A percentile compares a stretch with the other conserved stretches of the same genome.
These are phyloP conservation scores for Hemibates koningsi DNA, from an alignment of 2,113 vertebrate genomes.

Conservation along the genomic window DNA sequence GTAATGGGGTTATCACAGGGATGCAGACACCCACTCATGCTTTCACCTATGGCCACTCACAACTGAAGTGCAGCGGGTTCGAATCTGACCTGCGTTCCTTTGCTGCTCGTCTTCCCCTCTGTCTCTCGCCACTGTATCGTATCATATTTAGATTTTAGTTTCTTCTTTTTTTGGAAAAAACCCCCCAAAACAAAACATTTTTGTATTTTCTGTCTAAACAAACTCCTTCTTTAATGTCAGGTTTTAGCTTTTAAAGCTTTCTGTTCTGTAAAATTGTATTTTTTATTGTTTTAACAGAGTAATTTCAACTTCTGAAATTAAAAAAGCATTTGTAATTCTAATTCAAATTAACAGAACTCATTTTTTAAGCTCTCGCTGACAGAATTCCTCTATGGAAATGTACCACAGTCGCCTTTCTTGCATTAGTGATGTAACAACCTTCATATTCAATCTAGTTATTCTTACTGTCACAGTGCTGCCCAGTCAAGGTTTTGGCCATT, in stretches of 20 bases:
- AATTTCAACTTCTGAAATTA: background rate
- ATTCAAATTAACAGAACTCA: background rate
- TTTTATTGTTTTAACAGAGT: background rate
- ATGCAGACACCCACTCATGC: background rate
- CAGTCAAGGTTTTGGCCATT: background rate
- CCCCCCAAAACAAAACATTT: rapidly evolving
- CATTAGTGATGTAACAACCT: background rate
- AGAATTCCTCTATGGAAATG: background rate
- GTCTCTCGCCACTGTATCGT: background rate
- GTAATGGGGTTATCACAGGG: background rate
- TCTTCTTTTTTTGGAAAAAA: background rate
- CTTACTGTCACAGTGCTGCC: background rate
- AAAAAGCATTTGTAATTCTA: background rate
- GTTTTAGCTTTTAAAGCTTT: background rate
- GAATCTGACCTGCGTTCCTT: background rate
- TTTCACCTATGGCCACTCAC: background rate
- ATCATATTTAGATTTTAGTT: background rate
- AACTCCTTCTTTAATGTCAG: background rate
- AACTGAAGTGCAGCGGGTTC: background rate
- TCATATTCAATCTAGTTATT: background rate
- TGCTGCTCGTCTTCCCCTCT: background rate
- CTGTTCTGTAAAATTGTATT: background rate
- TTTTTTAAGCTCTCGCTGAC: background rate
- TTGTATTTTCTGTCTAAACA: background rate
- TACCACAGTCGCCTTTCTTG: background rate